phyloP scores from a whole-genome alignment of 2,797 vertebrate species.

The Sebastes oblongus region DNA sequence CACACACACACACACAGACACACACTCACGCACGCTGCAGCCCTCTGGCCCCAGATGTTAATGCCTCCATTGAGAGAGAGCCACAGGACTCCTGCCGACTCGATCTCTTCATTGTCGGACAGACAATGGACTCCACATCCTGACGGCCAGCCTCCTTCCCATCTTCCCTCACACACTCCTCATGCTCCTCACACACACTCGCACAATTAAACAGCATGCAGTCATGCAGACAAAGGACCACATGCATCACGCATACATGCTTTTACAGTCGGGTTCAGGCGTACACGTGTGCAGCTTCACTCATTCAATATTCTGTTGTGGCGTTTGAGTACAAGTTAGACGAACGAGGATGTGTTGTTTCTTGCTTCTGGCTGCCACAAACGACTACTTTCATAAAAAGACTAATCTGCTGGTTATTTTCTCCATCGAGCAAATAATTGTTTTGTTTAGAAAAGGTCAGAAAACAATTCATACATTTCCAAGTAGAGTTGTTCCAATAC shows the following conservation, averaged over 20 bases:
- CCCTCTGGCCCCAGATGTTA: conserved; percentile 82
- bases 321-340: not conserved
- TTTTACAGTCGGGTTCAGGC: not conserved
- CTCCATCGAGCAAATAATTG: not conserved
- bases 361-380: not conserved
- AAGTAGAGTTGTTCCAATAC: too few relatives aligned
- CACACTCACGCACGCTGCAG: conserved; percentile 27
- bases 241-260: conserved; percentile 10
- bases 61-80: conserved; percentile 79
- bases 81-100: conserved; percentile 77
- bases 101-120: conserved; percentile 81
- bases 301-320: not conserved
- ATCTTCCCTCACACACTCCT: conserved; percentile 47
- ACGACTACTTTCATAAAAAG: not conserved
- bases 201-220: conserved; percentile 15
- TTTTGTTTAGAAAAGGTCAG: not conserved
- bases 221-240: conserved; percentile 31
- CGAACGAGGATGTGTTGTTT: not conserved
- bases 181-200: conserved; percentile 34
- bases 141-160: conserved; percentile 61
- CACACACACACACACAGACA: not conserved
- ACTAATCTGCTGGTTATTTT: not conserved
- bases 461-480: not conserved
- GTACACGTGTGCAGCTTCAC: not conserved
- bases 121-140: conserved; percentile 81